Conservation (phyloP, 2,113 vertebrate genomes). For the Tragulus kanchil region DNA sequence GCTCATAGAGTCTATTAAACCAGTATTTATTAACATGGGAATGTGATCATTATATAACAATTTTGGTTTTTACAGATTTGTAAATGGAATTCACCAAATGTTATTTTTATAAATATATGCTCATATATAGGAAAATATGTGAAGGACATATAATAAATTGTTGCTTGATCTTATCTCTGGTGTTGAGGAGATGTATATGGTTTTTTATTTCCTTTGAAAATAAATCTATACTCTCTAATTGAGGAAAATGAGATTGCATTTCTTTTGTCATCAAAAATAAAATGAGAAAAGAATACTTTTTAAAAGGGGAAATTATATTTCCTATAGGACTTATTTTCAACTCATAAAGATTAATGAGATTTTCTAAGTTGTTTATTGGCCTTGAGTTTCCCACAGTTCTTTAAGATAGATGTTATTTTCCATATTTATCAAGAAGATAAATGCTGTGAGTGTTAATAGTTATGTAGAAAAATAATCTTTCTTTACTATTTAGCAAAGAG, state of each 20-base stretch:
- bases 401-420: constrained; percentile 55
- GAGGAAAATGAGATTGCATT: constrained; percentile 27
- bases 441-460: constrained; percentile 16
- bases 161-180: not conserved
- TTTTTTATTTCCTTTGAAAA: constrained; percentile 25
- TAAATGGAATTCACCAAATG: constrained; percentile 20
- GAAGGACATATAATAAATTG: not conserved
- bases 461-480: constrained; percentile 45
- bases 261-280: constrained; percentile 1
- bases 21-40: not conserved
- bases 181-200: not conserved
- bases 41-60: not conserved
- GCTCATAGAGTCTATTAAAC: not conserved
- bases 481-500: constrained; percentile 10
- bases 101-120: not conserved
- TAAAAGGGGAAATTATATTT: not conserved
- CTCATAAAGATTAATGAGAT: constrained; percentile 45
- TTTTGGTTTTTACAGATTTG: constrained; percentile 43
- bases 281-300: constrained; percentile 48
- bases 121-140: not conserved
- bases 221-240: not conserved
- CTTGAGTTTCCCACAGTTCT: constrained; percentile 26
- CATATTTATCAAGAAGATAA: not conserved
- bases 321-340: not conserved
- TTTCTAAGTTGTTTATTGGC: not conserved